Base-by-base conservation (phyloP, 1,140 invertebrate species). In the Globodera ellingtonae region DNA sequence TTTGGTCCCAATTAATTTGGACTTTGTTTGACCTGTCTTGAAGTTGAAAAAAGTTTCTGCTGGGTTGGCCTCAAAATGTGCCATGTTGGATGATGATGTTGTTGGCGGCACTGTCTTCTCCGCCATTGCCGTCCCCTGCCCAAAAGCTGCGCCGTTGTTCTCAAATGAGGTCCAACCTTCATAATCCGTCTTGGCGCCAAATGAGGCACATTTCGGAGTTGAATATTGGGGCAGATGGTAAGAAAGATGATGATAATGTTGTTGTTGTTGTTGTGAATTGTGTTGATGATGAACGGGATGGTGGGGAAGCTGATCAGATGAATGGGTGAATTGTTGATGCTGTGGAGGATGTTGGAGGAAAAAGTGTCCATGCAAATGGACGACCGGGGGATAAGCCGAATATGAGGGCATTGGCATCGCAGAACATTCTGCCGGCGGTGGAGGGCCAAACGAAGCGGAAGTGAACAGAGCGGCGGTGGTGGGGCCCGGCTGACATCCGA, bases 361-460 rank as follows among this genome's bases (percentile, higher is more conserved):
- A 56, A 77, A 67, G 48, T 77, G 75, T 1, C 75, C 75, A 48
- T 77, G 75, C 65, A 77, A n/a, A 77, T 77, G 75, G n/a, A 77
- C 75, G 18, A 65, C 52, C 6, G 75, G 62, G 21, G 75, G n/a
- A 67, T 77, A 77, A 13, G 62, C 62, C 46, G 75, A n/a, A 62
- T 47, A 77, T 48, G 24, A n/a, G 44, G 75, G 24, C 75, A 65
- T 44, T 7, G n/a, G 59, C 46, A n/a, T 24, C 69, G 62, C 75
- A 62, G 56, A 18, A 62, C 56, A 62, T 15, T 62, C 56, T 6
- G 67, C 18, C 67, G 59, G 59, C 59, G 56, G 18, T 62, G 56
- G 13, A 18, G 56, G 13, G 18, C 46, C 67, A 70, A 70, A 70
- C 6, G 67, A 18, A 18, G 67, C 24, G 67, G 67, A 35, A 21